Base-by-base conservation (phyloP, 2,888 invertebrate genomes). In the Helicoverpa assulta region DNA sequence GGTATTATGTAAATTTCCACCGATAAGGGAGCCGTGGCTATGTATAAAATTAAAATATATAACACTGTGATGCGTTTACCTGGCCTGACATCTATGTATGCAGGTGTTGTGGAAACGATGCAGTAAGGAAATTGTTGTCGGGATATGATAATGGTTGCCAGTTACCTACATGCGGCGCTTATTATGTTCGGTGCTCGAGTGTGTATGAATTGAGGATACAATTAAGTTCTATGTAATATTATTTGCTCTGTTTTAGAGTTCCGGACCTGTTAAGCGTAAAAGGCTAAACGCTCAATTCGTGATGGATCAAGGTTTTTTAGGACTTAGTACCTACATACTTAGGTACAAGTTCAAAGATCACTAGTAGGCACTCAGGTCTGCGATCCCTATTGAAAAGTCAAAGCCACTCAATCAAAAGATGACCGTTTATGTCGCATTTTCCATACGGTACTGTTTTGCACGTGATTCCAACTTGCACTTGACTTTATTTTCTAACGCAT, bases 1-100 rank as follows among this genome's bases (percentile, higher is more conserved):
- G 87, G 89, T 91, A 92, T 92, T 93, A 93, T 93, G 93, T 89
- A 92, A 93, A 93, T 92, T 89, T 76, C 18, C 66, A 77, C 73
- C 88, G 92, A 92, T 92, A 92, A 92, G 91, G 84, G 83, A 83
- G 83, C 87, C 82, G 82, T 84, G 72, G 80, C 87, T 86, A 86
- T 84, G 86, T 86, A 87, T 88, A 88, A 86, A 89, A 90, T 91
- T 91, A 88, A 88, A 89, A 87, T 89, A 88, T 86, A 87, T 88
- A 88, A 83, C 85, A 82, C 75, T 80, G 68, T 82, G 83, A 84
- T 83, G 76, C 76, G 73, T 82, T 76, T 67, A 80, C 83, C 75
- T 78, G 81, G 59, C 61, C 52, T 82, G 77, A 77, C 81, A 71
- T 66, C 80, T 71, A 63, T 75, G 59, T 68, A 52, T 80, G 72